Evolutionary conservation across 2,888 invertebrate species (phyloP), one percentile per base, ranked within the genome.

Genomic region (Poecilus cupreus): DNA sequence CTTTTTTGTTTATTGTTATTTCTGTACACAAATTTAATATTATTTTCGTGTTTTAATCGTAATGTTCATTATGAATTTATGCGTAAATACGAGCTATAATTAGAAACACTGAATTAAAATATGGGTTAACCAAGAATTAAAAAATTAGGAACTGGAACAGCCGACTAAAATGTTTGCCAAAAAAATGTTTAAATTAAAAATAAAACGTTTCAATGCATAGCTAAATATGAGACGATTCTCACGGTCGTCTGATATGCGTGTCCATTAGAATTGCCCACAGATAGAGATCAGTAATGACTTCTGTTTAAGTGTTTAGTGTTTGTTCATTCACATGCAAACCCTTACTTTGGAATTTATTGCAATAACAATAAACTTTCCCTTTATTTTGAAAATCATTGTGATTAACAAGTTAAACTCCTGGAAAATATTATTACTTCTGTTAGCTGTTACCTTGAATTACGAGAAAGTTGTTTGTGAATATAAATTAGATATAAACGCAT

Each of bases 381-480:
- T 20, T 20, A 1, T 26, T 60, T 13, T 60, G 10, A 60, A 24
- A 60, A 60, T 60, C 26, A 60, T 60, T 22, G 26, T 60, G 26
- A 60, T 60, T 26, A 60, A 11, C 26, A 26, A 26, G 24, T 60
- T 60, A 22, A 60, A 24, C 26, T 24, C n/a, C 22, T 60, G 24
- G 60, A 26, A 60, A 20, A 24, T 60, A 24, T 26, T n/a, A 57
- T 13, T 60, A 26, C 54, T 8, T 18, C 11, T 60, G 3, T n/a
- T 60, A 60, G 20, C 78, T 60, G 3, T n/a, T 60, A 60, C 39
- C 78, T 64, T 64, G 78, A 64, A 78, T 11, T 54, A 78, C 64
- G 64, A 64, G 78, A 78, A 78, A 78, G 78, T 78, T 78, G 78
- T 78, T 75, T 60, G 24, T 60, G 78, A 78, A 78, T 60, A 78